Conservation (phyloP, 2,797 vertebrate genomes). For the Anguilla anguilla region DNA sequence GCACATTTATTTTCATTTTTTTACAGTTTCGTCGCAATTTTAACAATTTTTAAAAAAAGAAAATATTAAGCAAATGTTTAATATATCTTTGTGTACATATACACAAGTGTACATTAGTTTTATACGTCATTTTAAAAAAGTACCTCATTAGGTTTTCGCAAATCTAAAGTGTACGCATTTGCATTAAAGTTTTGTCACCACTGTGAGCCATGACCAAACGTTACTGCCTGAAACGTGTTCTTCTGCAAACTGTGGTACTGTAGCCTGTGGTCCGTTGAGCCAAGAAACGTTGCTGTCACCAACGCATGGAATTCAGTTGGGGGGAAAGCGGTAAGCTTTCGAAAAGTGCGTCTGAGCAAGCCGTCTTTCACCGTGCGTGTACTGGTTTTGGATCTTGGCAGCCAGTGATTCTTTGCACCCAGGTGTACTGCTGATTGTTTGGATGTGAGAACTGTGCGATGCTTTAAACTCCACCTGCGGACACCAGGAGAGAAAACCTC, state of each 20-base stretch:
- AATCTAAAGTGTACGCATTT: neutral
- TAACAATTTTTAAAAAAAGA: neutral
- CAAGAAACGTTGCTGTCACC: neutral
- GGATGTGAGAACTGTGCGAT: too few relatives aligned
- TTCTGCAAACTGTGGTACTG: neutral
- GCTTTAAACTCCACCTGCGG: neutral
- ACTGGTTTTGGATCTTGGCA: neutral
- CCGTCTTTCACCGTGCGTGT: neutral
- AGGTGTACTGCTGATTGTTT: neutral
- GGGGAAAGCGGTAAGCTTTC: neutral
- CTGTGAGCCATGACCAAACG: neutral
- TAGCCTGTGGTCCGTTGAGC: neutral
- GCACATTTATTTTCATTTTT: neutral
- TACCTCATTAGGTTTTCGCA: constrained; percentile 16
- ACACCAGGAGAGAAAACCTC: neutral
- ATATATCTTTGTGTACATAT: constrained; percentile 24
- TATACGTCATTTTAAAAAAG: neutral
- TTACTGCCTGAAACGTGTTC: neutral
- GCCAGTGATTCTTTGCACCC: neutral
- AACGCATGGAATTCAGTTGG: neutral
- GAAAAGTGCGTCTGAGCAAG: neutral
- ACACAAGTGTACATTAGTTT: constrained; percentile 28
- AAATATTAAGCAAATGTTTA: constrained; percentile 21
- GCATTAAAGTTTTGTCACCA: neutral
- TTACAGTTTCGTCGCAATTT: neutral